Base-by-base conservation (phyloP, 2,797 vertebrate species). In the Loriculus beryllinus region DNA sequence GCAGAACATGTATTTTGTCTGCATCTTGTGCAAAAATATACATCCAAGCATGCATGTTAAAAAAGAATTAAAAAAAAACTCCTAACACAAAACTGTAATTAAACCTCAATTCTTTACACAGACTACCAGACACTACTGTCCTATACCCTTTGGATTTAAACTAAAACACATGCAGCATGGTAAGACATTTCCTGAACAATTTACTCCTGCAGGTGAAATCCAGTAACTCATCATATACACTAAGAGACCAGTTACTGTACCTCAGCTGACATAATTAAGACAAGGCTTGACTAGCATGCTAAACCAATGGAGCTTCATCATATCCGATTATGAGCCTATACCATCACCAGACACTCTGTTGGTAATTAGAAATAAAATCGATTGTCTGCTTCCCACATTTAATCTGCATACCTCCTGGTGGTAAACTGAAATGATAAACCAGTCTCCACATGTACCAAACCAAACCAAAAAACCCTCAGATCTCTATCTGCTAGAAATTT, bases 151-250 rank as follows among this genome's bases (percentile, higher is more conserved):
- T 63, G 22, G 9, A 92, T 75, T 60, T 21, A 68, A 81, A 56
- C 3, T 1, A 76, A 43, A 75, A 83, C 35, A 6, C 6, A 8
- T 4, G 45, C 0, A 3, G 12, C 6, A n/a, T 6, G 29, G 4
- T 40, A 88, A 51, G 25, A 57, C 35, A 56, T 12, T 85, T 82
- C 31, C 31, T 54, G 17, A 70, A 54, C 17, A 90, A 39, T 49
- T 69, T 51, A 59, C 26, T 91, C 47, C 64, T 67, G 56, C 7
- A 60, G 47, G 0, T 40, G 10, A 70, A 47, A 87, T 26, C 12
- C n/a, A 47, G 11, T 45, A 86, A 62, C 40, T 68, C n/a, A 21
- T 16, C 28, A 47, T 9, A 62, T 12, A 33, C 4, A 26, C 20
- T 40, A 48, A 62, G 28, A 39, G 10, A 72, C 16, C 37, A 47